phyloP scores from a whole-genome alignment of 2,113 vertebrate species.

The Apus apus region DNA sequence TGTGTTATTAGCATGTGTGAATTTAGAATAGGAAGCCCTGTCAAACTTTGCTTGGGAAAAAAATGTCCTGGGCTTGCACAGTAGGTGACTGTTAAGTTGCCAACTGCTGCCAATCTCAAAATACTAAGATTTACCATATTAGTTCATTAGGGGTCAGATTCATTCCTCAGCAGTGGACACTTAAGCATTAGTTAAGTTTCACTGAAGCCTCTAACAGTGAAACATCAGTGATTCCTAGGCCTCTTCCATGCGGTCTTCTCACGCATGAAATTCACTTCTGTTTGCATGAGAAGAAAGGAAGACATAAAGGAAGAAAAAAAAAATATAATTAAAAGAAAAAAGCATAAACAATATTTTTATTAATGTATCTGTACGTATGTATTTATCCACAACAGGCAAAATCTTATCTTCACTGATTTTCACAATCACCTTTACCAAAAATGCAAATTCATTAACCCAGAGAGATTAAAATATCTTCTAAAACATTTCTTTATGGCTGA shows the following conservation, averaged over 20 bases:
- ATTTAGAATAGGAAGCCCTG: slow-evolving; percentile 46
- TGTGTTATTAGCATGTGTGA: slow-evolving; percentile 51
- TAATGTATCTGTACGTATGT: neutral
- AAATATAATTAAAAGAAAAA: neutral
- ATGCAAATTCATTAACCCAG: neutral
- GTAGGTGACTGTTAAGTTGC: slow-evolving; percentile 50
- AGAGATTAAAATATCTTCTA: neutral
- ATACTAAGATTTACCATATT: neutral
- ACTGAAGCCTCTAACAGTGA: neutral
- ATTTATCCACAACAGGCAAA: neutral
- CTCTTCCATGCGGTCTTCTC: neutral
- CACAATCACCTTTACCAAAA: neutral
- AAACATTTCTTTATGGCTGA: neutral
- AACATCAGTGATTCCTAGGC: neutral
- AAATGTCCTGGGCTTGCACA: slow-evolving; percentile 10
- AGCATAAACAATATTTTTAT: neutral
- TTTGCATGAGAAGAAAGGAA: neutral
- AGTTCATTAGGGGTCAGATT: neutral
- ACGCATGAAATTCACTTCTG: neutral
- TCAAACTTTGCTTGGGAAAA: slow-evolving; percentile 20
- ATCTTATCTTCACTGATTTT: neutral
- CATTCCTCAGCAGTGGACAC: neutral
- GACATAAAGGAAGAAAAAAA: neutral
- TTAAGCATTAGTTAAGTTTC: neutral
- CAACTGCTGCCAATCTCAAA: slow-evolving; percentile 33